These are phyloP conservation scores for Pseudococcus viburni DNA, from an alignment of 2,888 invertebrate genomes.

Conservation along the genomic window DNA sequence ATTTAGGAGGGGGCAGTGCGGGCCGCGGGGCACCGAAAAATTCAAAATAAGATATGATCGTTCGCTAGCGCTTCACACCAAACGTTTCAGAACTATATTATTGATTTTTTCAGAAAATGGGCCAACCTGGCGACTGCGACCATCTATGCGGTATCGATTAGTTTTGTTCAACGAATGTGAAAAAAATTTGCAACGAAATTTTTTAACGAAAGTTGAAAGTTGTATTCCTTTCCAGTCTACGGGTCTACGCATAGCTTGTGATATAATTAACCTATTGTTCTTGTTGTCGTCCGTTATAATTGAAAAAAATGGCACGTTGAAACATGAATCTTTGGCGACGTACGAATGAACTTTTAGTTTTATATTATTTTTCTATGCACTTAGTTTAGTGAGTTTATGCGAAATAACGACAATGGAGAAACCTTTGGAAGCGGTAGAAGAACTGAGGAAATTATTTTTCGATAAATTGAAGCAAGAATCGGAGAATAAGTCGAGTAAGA, in stretches of 20 bases:
- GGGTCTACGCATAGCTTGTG: not conserved
- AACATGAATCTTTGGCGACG: not conserved
- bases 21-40: too few relatives aligned
- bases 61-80: not conserved
- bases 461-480: slow-evolving; percentile 69
- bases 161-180: not conserved
- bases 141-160: not conserved
- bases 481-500: slow-evolving; percentile 61
- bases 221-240: not conserved
- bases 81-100: not conserved
- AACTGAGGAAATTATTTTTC: slow-evolving; percentile 69
- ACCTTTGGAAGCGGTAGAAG: slow-evolving; percentile 68
- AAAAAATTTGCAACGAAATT: not conserved
- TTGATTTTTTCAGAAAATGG: not conserved
- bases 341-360: not conserved
- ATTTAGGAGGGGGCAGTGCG: too few relatives aligned
- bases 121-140: not conserved
- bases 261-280: not conserved
- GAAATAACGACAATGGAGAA: not conserved
- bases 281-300: not conserved
- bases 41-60: not conserved
- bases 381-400: not conserved
- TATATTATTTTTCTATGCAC: not conserved
- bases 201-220: not conserved
- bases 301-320: slow-evolving; percentile 18